Evolutionary conservation across 2,113 vertebrate genomes (phyloP).

Genomic region (Ictidomys tridecemlineatus): DNA sequence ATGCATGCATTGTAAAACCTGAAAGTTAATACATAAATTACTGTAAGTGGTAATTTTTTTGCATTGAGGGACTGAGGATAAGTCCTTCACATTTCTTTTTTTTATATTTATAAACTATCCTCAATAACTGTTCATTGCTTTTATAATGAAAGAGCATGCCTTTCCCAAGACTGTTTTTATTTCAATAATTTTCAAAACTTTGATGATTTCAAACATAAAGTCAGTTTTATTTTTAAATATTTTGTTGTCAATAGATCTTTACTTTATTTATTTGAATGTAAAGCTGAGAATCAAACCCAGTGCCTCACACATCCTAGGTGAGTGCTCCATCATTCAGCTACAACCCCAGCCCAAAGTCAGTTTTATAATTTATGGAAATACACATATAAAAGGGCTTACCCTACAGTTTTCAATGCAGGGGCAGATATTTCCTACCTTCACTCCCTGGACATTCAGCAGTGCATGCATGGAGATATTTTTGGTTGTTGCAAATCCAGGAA

Average conservation of each 20-base stretch:
- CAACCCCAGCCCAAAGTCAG: neutral
- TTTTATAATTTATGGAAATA: neutral
- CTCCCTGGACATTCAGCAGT: neutral
- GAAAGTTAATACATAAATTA: constrained; percentile 21
- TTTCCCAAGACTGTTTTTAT: neutral
- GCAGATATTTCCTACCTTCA: neutral
- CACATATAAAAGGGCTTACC: neutral
- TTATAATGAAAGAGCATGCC: neutral
- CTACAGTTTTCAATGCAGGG: neutral
- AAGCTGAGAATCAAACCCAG: no score
- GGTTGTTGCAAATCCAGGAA: neutral
- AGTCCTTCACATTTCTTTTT: constrained; percentile 28
- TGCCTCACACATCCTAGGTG: no score
- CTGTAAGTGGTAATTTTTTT: constrained; percentile 1
- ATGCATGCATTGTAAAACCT: neutral
- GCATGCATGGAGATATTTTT: neutral
- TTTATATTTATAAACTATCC: neutral
- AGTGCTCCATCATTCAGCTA: no score
- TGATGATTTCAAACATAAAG: neutral
- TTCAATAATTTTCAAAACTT: neutral
- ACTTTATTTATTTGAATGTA: no score
- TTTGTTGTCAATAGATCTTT: no score
- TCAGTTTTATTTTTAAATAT: neutral
- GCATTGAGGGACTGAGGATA: neutral
- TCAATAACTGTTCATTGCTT: neutral